Percentiles rank a stretch among this genome's conserved stretches.
phyloP scores from a whole-genome alignment of 2,797 vertebrate genomes.

The Ptychadena robeensis region DNA sequence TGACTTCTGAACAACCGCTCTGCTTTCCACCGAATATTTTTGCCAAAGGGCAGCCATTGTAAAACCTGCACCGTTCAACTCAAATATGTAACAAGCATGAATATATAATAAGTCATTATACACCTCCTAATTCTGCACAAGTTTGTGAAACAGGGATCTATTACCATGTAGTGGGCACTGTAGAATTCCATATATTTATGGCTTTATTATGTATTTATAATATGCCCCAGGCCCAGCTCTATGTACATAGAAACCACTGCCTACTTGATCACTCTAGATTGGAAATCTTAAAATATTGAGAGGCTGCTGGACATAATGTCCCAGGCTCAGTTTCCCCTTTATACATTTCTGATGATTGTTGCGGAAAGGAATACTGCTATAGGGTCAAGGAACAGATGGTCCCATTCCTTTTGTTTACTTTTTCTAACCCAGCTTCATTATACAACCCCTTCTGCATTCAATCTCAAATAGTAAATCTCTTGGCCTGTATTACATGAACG shows the following conservation, averaged over 20 bases:
- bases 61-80: constrained; percentile 24
- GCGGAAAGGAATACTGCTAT: constrained; percentile 53
- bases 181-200: constrained; percentile 58
- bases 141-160: constrained; percentile 45
- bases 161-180: constrained; percentile 50
- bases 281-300: constrained; percentile 61
- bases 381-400: constrained; percentile 60
- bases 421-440: constrained; percentile 58
- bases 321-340: constrained; percentile 55
- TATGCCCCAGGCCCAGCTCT: constrained; percentile 43
- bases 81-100: constrained; percentile 55
- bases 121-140: constrained; percentile 47
- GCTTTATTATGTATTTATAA: constrained; percentile 61
- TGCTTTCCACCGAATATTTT: constrained; percentile 37
- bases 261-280: constrained; percentile 60
- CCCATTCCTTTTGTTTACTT: constrained; percentile 53
- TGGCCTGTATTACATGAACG: constrained; percentile 51
- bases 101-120: constrained; percentile 53
- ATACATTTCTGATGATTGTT: constrained; percentile 61
- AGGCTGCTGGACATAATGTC: constrained; percentile 59
- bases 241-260: constrained; percentile 40
- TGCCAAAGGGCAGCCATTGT: constrained; percentile 40
- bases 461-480: constrained; percentile 58
- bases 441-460: constrained; percentile 54
- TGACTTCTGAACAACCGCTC: constrained; percentile 29